Evolutionary conservation across 2,113 vertebrate genomes (phyloP).

Genomic region (Percina caprodes): DNA sequence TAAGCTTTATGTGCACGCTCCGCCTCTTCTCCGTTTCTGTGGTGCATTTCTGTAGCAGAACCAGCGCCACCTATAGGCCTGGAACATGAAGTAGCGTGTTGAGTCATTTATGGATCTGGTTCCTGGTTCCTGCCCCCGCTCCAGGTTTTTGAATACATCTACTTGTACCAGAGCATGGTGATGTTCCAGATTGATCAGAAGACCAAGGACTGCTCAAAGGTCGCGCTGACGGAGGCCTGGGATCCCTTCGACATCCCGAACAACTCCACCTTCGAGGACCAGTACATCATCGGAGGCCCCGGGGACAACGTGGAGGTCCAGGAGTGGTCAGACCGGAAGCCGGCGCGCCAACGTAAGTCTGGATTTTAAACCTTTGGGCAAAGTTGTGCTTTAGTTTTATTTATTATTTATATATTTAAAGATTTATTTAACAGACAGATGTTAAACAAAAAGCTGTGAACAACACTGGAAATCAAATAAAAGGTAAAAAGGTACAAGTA

Average conservation of each 20-base stretch:
- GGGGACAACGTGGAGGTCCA: conserved; percentile 93
- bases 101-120: too few relatives aligned
- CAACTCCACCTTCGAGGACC: conserved; percentile 97
- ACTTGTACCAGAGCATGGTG: conserved; percentile 91
- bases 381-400: not conserved
- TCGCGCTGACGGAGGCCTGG: conserved; percentile 88
- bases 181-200: conserved; percentile 98
- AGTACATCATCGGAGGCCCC: conserved; percentile 94
- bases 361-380: not conserved
- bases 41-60: too few relatives aligned
- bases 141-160: conserved; percentile 98
- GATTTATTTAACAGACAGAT: not conserved
- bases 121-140: too few relatives aligned
- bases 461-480: too few relatives aligned
- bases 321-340: conserved; percentile 98
- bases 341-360: conserved; percentile 91
- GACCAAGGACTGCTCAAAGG: conserved; percentile 92
- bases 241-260: conserved; percentile 95
- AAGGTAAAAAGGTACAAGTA: too few relatives aligned
- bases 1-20: too few relatives aligned
- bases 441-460: not conserved
- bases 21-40: too few relatives aligned
- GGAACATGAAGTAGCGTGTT: too few relatives aligned
- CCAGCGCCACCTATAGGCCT: too few relatives aligned
- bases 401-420: too few relatives aligned